phyloP scores from a whole-genome alignment of 2,888 invertebrate species.

The Pasiphila rectangulata region DNA sequence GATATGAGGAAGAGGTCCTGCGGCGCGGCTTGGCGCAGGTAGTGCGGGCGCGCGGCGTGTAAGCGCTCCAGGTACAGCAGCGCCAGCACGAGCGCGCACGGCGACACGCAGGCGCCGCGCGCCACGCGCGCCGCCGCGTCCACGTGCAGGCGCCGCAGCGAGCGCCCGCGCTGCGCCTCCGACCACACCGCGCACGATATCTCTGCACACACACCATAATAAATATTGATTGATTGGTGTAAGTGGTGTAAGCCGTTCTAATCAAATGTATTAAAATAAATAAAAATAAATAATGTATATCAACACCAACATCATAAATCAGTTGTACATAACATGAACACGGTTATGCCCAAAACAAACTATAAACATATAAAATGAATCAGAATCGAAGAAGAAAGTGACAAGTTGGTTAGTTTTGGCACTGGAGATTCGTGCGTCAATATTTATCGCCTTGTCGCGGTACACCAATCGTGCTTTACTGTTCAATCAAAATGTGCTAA shows the following conservation, averaged over 20 bases:
- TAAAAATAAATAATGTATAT: no score
- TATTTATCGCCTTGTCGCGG: no score
- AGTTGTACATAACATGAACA: no score
- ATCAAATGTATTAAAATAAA: no score
- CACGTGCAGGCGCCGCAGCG: constrained; percentile 87
- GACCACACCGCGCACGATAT: constrained; percentile 93
- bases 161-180: constrained; percentile 86
- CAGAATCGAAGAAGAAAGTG: no score
- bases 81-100: constrained; percentile 95
- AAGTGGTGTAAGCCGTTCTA: not conserved
- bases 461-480: no score
- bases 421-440: no score
- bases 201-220: constrained; percentile 72
- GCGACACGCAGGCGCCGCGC: constrained; percentile 91
- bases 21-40: constrained; percentile 90
- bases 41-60: constrained; percentile 89
- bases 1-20: constrained; percentile 97
- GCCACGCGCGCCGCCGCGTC: constrained; percentile 89
- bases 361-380: no score
- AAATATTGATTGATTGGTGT: not conserved
- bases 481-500: no score
- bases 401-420: no score
- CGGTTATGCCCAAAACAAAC: no score
- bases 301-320: no score
- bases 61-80: constrained; percentile 96